phyloP scores from a whole-genome alignment of 2,797 vertebrate genomes.

The Gadopsis marmoratus region DNA sequence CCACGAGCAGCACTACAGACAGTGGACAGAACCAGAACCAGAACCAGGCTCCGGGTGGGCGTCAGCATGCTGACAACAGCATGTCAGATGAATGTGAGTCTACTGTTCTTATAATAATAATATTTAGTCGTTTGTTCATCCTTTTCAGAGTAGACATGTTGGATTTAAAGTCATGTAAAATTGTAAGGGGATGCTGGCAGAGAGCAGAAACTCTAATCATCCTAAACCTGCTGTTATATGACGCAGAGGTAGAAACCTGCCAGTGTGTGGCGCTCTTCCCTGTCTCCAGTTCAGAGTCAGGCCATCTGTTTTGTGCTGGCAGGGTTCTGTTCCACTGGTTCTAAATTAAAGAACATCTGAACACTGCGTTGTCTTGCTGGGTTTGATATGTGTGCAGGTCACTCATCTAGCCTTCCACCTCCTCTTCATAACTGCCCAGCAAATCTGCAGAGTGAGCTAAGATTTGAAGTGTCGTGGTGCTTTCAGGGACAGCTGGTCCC shows the following conservation, averaged over 20 bases:
- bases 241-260: background rate
- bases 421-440: slow-evolving; percentile 70
- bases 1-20: too few species aligned
- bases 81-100: background rate
- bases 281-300: rapidly evolving
- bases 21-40: too few species aligned
- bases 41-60: too few species aligned
- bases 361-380: slow-evolving; percentile 12
- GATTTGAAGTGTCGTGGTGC: background rate
- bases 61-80: too few species aligned
- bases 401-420: slow-evolving; percentile 38
- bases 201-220: slow-evolving; percentile 33
- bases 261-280: background rate
- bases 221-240: background rate
- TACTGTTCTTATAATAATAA: background rate
- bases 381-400: slow-evolving; percentile 49
- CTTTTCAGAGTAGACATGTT: background rate
- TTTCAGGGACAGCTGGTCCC: background rate
- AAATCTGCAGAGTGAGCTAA: slow-evolving; percentile 7
- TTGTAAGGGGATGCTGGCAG: background rate
- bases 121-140: background rate
- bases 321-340: background rate
- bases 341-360: background rate
- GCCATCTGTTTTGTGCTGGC: background rate
- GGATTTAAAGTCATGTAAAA: background rate